Conservation (phyloP, 2,797 vertebrate genomes). For the Sebastiscus albofasciatus region DNA sequence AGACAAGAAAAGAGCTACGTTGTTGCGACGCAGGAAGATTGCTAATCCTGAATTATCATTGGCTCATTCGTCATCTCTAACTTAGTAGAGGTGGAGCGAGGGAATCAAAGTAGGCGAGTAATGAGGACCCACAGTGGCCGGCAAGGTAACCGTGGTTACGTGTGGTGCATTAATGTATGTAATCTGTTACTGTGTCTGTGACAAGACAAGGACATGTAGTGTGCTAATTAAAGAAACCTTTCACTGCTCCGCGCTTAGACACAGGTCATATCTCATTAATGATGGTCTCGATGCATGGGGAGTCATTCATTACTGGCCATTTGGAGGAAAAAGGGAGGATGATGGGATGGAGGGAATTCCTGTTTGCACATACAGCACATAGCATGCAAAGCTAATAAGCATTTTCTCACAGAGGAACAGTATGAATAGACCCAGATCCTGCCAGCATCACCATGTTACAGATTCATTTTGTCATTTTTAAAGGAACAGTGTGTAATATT, state of each 20-base stretch:
- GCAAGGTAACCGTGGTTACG: constrained; percentile 71
- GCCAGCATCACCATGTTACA: background rate
- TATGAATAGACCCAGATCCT: background rate
- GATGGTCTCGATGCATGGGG: constrained; percentile 54
- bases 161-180: constrained; percentile 77
- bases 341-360: constrained; percentile 22
- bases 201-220: constrained; percentile 77
- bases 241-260: constrained; percentile 69
- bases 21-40: constrained; percentile 23
- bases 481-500: no score
- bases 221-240: constrained; percentile 85
- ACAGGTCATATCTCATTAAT: constrained; percentile 82
- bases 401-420: constrained; percentile 1
- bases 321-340: constrained; percentile 19
- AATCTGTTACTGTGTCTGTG: constrained; percentile 78
- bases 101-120: constrained; percentile 62
- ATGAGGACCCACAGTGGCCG: constrained; percentile 62
- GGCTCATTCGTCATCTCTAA: constrained; percentile 65
- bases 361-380: constrained; percentile 20
- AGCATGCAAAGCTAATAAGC: constrained; percentile 2
- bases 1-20: constrained; percentile 2
- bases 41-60: constrained; percentile 57
- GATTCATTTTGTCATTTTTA: background rate
- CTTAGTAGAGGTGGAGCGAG: constrained; percentile 45
- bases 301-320: constrained; percentile 69